phyloP scores from a whole-genome alignment of 64 coral and sea anemone species.

The Porites lutea region DNA sequence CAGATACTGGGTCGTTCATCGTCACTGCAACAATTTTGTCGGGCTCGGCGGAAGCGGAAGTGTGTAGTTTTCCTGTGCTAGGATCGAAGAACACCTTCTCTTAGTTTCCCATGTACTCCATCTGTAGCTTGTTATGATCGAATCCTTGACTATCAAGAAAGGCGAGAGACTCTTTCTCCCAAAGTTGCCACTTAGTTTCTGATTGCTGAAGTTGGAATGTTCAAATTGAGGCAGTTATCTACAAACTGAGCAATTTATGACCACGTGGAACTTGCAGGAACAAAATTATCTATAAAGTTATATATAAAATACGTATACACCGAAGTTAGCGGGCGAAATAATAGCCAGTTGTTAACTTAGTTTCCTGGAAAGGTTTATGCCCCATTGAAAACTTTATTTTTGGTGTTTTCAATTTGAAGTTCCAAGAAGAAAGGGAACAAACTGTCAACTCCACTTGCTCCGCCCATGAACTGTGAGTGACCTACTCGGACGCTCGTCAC shows the following conservation, averaged over 20 bases:
- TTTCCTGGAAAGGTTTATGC: background rate
- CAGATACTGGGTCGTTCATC: constrained; percentile 17
- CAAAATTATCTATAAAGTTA: too few species aligned
- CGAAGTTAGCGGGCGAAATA: background rate
- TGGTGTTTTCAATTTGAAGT: background rate
- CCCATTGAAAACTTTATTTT: background rate
- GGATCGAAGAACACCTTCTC: background rate
- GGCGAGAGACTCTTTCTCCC: too few species aligned
- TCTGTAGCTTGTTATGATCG: background rate
- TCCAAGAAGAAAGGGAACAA: constrained; percentile 7
- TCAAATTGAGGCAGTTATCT: too few species aligned
- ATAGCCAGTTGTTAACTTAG: background rate
- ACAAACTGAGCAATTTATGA: too few species aligned
- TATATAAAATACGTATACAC: too few species aligned
- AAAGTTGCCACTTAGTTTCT: too few species aligned
- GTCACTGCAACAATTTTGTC: background rate
- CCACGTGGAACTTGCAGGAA: too few species aligned
- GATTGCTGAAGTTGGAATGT: too few species aligned
- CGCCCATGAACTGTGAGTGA: background rate
- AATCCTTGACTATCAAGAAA: too few species aligned
- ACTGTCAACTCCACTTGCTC: background rate
- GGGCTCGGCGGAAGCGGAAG: background rate
- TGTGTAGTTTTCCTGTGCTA: background rate
- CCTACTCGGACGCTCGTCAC: background rate
- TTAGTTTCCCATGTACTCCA: constrained; percentile 3